Percentiles rank a stretch among this genome's conserved stretches.
phyloP scores from a whole-genome alignment of 1,140 invertebrate genomes.

The Drosophila erecta region DNA sequence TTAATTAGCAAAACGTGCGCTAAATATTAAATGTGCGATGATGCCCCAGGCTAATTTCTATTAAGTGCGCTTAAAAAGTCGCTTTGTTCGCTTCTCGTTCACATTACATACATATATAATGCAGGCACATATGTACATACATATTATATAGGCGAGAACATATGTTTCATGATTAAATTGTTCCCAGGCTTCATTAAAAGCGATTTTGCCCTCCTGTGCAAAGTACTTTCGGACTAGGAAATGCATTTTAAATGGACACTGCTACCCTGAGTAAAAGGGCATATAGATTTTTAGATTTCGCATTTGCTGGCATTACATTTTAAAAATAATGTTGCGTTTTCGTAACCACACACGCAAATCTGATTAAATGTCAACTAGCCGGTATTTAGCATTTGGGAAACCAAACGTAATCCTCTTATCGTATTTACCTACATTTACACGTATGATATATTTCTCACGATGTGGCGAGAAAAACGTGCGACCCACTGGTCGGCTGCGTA shows the following conservation, averaged over 20 bases:
- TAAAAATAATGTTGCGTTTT: background rate
- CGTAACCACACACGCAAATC: too few relatives aligned
- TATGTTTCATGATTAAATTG: slow-evolving; percentile 36
- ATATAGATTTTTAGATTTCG: background rate
- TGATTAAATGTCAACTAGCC: slow-evolving; percentile 5
- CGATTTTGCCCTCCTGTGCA: slow-evolving; percentile 18
- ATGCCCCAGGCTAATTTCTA: slow-evolving; percentile 60
- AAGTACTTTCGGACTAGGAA: slow-evolving; percentile 20
- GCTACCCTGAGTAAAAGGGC: background rate
- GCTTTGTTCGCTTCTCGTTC: slow-evolving; percentile 1
- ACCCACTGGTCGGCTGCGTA: slow-evolving; percentile 54
- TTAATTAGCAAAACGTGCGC: slow-evolving; percentile 74
- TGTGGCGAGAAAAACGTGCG: slow-evolving; percentile 38
- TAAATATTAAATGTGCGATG: slow-evolving; percentile 43
- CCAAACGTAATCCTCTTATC: background rate
- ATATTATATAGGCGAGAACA: background rate
- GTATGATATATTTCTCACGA: slow-evolving; percentile 28
- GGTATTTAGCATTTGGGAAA: slow-evolving; percentile 2
- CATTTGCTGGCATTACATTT: background rate
- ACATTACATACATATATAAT: slow-evolving; percentile 18
- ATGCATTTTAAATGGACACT: slow-evolving; percentile 15
- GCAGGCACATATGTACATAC: background rate
- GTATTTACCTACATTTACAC: background rate
- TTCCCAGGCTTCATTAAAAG: slow-evolving; percentile 60
- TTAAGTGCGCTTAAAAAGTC: slow-evolving; percentile 67